phyloP scores from a whole-genome alignment of 2,797 vertebrate genomes.

The Argyrosomus regius region DNA sequence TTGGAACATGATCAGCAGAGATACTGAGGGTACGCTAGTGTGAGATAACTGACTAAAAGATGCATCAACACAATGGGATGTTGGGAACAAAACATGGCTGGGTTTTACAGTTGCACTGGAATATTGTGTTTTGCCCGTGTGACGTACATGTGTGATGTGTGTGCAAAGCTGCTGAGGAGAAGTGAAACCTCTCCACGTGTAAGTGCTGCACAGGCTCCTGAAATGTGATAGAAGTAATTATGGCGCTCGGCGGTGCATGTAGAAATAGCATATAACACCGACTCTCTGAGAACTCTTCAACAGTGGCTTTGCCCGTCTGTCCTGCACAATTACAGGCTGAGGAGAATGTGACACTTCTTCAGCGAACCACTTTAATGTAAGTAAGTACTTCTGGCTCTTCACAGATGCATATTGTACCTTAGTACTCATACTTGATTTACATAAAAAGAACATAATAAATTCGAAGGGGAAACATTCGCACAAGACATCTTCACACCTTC shows the following conservation, averaged over 20 bases:
- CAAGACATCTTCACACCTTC: background rate
- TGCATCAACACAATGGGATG: background rate
- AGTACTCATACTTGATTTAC: conserved; percentile 16
- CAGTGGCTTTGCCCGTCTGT: conserved; percentile 34
- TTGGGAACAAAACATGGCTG: too few relatives aligned
- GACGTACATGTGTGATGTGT: conserved; percentile 12
- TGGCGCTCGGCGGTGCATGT: conserved; percentile 61
- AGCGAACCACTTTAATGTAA: conserved; percentile 40
- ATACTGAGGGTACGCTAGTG: background rate
- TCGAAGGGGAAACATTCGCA: background rate
- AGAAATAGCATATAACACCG: conserved; percentile 57
- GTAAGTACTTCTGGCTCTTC: conserved; percentile 21
- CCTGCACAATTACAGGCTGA: conserved; percentile 57
- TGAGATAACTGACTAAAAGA: background rate
- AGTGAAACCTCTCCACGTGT: conserved; percentile 45
- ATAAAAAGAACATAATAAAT: conserved; percentile 6
- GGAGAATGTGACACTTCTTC: conserved; percentile 40
- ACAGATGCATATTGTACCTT: background rate
- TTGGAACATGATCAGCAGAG: background rate
- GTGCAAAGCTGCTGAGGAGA: conserved; percentile 24
- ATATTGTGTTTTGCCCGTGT: background rate
- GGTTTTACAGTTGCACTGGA: background rate
- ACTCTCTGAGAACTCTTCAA: conserved; percentile 39
- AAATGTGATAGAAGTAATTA: conserved; percentile 69
- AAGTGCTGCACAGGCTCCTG: conserved; percentile 45